A percentile compares a stretch with the other conserved stretches of the same genome.
Evolutionary conservation across 2,888 invertebrate species (phyloP).

Genomic region (Netelia fuscicornis): DNA sequence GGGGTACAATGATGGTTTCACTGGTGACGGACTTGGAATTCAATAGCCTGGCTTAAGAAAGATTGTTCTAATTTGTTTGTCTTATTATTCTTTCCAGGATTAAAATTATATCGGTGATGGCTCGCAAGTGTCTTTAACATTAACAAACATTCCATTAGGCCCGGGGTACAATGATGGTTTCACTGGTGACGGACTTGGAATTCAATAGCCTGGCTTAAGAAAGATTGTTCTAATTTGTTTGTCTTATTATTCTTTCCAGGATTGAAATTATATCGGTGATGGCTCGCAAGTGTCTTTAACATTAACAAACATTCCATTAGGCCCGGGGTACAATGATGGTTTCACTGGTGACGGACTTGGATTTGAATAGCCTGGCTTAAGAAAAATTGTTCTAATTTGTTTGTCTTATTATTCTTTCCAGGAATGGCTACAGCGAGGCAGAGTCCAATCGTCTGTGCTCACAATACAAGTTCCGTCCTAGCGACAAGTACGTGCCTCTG

Average conservation of each 20-base stretch:
- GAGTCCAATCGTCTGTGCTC: slow-evolving; percentile 87
- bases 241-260: no score
- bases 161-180: neutral
- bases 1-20: neutral
- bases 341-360: no score
- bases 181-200: slow-evolving; percentile 4
- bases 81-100: neutral
- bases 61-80: slow-evolving; percentile 10
- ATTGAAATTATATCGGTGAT: no score
- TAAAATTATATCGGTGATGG: slow-evolving; percentile 61
- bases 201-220: neutral
- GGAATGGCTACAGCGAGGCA: slow-evolving; percentile 87
- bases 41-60: neutral
- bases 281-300: no score
- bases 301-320: no score
- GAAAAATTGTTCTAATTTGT: neutral
- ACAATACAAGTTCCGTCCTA: slow-evolving; percentile 88
- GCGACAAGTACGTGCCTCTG: slow-evolving; percentile 87
- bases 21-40: slow-evolving; percentile 4
- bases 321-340: no score
- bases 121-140: neutral
- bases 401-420: slow-evolving; percentile 77
- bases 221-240: neutral
- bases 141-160: slow-evolving; percentile 15
- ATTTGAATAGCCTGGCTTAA: no score